Conservation (phyloP, 2,113 vertebrate species). For the Silurus meridionalis region DNA sequence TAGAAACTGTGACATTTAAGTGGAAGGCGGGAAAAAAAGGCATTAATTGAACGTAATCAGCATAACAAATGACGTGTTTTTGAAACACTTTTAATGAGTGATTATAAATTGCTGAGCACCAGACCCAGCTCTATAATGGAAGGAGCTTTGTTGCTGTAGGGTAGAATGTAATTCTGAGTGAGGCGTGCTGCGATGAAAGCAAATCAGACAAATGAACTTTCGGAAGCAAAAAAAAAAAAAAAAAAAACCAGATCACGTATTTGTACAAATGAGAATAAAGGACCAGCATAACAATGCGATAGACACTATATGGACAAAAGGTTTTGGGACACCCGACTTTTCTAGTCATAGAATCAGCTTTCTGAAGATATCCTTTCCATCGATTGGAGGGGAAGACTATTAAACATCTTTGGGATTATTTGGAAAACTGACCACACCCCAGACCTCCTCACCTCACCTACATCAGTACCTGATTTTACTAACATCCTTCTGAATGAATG, state of each 20-base stretch:
- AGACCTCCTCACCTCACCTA: too few relatives aligned
- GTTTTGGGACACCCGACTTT: too few relatives aligned
- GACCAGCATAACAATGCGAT: neutral
- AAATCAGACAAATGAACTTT: neutral
- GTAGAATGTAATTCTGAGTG: constrained; percentile 1
- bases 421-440: too few relatives aligned
- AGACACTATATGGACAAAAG: too few relatives aligned
- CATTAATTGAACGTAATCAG: neutral
- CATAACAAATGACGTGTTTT: neutral
- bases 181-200: neutral
- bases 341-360: too few relatives aligned
- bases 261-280: neutral
- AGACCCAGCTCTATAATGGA: neutral
- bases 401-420: too few relatives aligned
- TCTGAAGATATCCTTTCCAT: too few relatives aligned
- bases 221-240: too few relatives aligned
- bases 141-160: neutral
- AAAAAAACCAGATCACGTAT: neutral
- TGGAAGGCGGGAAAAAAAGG: neutral
- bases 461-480: too few relatives aligned
- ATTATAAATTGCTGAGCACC: constrained; percentile 7
- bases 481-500: too few relatives aligned
- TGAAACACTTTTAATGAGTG: neutral
- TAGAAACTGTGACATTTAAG: neutral
- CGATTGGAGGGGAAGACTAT: too few relatives aligned